Conservation (phyloP, 2,888 invertebrate species). For the Volucella bombylans region DNA sequence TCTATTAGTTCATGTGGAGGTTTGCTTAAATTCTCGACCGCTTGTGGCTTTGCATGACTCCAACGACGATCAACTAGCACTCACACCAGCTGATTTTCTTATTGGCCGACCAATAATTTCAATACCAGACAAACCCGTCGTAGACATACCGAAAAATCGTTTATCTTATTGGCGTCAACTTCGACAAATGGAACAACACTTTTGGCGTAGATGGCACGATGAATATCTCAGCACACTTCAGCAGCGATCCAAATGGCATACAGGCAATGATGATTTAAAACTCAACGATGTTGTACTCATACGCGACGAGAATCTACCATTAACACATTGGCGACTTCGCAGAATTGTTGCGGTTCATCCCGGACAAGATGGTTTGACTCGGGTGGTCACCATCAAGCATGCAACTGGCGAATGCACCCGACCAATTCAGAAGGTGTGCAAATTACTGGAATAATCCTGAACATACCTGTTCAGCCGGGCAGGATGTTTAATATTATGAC, state of each 20-base stretch:
- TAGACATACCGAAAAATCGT: slow-evolving; percentile 7
- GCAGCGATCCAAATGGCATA: slow-evolving; percentile 12
- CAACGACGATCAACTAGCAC: slow-evolving; percentile 2
- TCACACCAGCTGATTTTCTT: slow-evolving; percentile 11
- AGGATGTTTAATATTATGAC: slow-evolving; percentile 13
- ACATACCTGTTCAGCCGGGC: slow-evolving; percentile 18
- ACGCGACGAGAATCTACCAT: background rate
- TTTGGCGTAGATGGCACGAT: slow-evolving; percentile 13
- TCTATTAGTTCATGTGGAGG: slow-evolving; percentile 14
- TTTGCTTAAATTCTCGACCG: slow-evolving; percentile 19
- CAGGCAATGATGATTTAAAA: background rate
- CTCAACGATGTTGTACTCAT: slow-evolving; percentile 2
- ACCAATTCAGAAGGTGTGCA: slow-evolving; percentile 22
- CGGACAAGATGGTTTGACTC: slow-evolving; percentile 20
- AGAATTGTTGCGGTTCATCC: slow-evolving; percentile 17
- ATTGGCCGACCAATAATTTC: slow-evolving; percentile 20
- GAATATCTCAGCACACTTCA: slow-evolving; percentile 23
- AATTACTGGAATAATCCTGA: slow-evolving; percentile 8
- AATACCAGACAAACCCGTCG: slow-evolving; percentile 23
- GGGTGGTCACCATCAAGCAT: slow-evolving; percentile 19
- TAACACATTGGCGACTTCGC: slow-evolving; percentile 7
- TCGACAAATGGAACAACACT: slow-evolving; percentile 11
- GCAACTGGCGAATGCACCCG: slow-evolving; percentile 16
- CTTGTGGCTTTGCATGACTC: slow-evolving; percentile 21
- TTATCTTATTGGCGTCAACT: slow-evolving; percentile 19